Percentiles rank a stretch among this genome's conserved stretches.
phyloP scores from a whole-genome alignment of 2,797 vertebrate genomes.

The Eulemur mongoz region DNA sequence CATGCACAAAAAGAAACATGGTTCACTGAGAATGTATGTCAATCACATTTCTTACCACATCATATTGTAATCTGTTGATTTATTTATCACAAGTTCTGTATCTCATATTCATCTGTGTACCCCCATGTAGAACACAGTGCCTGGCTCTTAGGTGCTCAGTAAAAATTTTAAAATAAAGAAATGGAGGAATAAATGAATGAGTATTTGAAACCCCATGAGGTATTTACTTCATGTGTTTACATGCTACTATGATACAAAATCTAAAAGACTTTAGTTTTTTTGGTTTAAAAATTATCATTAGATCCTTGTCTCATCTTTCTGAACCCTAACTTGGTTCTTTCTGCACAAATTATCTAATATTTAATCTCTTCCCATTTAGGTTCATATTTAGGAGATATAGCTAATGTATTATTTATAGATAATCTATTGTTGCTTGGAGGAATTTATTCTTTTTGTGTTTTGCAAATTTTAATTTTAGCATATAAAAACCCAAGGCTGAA shows the following conservation, averaged over 20 bases:
- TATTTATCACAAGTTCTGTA: constrained; percentile 13
- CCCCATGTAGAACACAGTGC: not conserved
- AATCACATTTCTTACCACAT: not conserved
- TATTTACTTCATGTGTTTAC: not conserved
- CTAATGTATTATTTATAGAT: not conserved
- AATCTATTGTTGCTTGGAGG: not conserved
- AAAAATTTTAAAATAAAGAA: constrained; percentile 18
- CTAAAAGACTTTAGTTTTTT: not conserved
- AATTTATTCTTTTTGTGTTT: not conserved
- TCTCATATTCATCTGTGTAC: not conserved
- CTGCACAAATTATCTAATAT: not conserved
- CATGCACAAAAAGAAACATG: not conserved
- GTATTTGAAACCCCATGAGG: not conserved
- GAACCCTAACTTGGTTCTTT: not conserved
- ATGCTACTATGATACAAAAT: not conserved
- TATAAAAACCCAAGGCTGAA: not conserved
- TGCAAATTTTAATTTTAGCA: constrained; percentile 51
- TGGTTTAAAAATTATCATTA: not conserved
- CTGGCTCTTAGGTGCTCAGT: not conserved
- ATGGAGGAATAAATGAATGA: not conserved
- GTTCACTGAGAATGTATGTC: constrained; percentile 16
- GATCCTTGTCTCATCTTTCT: not conserved
- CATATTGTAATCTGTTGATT: not conserved
- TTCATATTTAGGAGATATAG: not conserved
- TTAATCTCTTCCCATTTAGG: constrained; percentile 36